Evolutionary conservation across 92 coral and sea anemone species (phyloP).

Genomic region (Phymanthus crucifer): DNA sequence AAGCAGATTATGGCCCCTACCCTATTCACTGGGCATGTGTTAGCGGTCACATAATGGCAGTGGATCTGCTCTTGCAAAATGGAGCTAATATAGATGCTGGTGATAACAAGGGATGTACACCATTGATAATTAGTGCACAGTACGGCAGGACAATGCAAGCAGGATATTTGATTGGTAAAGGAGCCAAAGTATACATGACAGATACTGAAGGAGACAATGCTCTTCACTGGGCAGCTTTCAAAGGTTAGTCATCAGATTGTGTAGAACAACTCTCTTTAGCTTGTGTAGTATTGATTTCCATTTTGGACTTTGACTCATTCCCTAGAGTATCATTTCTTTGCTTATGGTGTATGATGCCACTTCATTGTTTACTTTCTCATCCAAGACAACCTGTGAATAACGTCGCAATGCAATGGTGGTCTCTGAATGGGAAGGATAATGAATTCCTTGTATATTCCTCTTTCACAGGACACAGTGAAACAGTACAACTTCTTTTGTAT

Average conservation of each 20-base stretch:
- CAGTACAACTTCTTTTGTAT: slow-evolving; percentile 90
- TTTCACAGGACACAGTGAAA: slow-evolving; percentile 83
- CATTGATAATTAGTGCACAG: slow-evolving; percentile 88
- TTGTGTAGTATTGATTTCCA: not conserved
- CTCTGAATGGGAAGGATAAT: too few relatives aligned
- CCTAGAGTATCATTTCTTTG: not conserved
- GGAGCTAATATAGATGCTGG: slow-evolving; percentile 81
- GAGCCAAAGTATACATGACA: slow-evolving; percentile 79
- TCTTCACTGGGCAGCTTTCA: slow-evolving; percentile 96
- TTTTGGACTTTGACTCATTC: not conserved
- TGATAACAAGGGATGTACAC: slow-evolving; percentile 94
- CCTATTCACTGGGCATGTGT: slow-evolving; percentile 99
- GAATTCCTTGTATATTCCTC: not conserved
- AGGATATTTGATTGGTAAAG: slow-evolving; percentile 95
- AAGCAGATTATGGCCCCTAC: slow-evolving; percentile 87
- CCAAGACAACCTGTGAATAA: not conserved
- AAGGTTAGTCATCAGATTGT: slow-evolving; percentile 60
- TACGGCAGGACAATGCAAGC: slow-evolving; percentile 91
- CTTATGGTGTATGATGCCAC: too few relatives aligned
- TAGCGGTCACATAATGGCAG: slow-evolving; percentile 88
- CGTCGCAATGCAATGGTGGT: too few relatives aligned
- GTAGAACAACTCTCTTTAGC: not conserved
- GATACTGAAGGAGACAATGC: slow-evolving; percentile 95
- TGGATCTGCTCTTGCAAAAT: slow-evolving; percentile 89
- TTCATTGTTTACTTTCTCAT: too few relatives aligned